Evolutionary conservation across 2,888 invertebrate species (phyloP).

Genomic region (Sympetrum striolatum): DNA sequence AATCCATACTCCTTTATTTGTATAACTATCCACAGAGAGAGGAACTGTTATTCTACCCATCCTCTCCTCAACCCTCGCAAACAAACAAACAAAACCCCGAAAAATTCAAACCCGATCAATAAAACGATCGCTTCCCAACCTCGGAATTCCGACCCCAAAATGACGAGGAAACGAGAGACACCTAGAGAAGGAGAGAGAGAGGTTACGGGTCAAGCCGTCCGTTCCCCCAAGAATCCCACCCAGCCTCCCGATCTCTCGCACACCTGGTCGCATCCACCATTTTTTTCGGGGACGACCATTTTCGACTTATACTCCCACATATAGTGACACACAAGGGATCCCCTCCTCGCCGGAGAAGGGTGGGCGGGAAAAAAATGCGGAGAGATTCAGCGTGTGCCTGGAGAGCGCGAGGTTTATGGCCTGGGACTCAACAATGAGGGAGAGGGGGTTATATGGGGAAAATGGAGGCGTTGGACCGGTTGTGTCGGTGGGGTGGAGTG

Average conservation of each 20-base stretch:
- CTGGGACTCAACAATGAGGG: constrained; percentile 9
- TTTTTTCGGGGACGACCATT: background rate
- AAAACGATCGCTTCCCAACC: background rate
- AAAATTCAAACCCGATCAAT: background rate
- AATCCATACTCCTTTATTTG: no score
- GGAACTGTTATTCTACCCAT: background rate
- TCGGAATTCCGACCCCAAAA: background rate
- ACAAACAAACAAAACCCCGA: background rate
- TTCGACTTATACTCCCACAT: background rate
- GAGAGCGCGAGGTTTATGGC: constrained; percentile 21
- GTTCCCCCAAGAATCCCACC: background rate
- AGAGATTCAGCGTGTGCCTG: background rate
- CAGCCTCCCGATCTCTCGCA: background rate
- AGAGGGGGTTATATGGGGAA: background rate
- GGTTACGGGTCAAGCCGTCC: background rate
- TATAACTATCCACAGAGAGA: no score
- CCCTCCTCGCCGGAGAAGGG: background rate
- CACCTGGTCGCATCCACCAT: background rate
- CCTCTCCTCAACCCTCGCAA: background rate
- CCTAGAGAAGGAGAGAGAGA: background rate
- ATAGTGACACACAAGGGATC: background rate
- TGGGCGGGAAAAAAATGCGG: background rate
- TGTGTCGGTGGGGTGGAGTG: constrained; percentile 65
- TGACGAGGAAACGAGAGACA: background rate
- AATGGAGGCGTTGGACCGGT: background rate